Base-by-base conservation (phyloP, 1,140 invertebrate species). In the Drosophila lowei region DNA sequence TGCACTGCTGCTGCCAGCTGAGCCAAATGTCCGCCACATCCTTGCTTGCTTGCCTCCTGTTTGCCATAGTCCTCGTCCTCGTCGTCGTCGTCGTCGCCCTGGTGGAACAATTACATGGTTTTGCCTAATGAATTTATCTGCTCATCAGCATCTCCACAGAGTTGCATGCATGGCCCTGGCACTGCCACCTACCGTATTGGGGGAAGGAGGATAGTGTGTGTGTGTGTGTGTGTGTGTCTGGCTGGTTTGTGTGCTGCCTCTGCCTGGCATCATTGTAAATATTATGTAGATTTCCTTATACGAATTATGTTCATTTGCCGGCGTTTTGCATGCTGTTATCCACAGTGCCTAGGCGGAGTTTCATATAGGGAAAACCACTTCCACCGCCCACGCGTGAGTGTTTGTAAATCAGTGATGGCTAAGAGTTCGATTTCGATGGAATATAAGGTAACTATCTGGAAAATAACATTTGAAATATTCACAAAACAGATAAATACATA, bases 51-150 rank as follows among this genome's bases (percentile, higher is more conserved):
- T 63, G 63, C 46, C n/a, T 47, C 5, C 52, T 46, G 21, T 7
- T n/a, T 30, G 21, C 44, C 61, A 55, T 58, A 43, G 34, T 38
- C 75, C 72, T 60, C 77, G 55, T 77, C 21, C 21, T 23, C 58
- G 73, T 62, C 54, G 41, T 25, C 74, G 18, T 34, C 60, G 50
- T 61, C 57, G 54, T 68, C 55, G 70, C 71, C 84, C 89, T 85
- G 78, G 78, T 77, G 84, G 89, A 90, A 90, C 89, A 90, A 90
- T 90, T 90, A 90, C 80, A 90, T 85, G 89, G 89, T 90, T 85
- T 89, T 89, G 89, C 80, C 77, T 90, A 90, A 90, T 90, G 89
- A 90, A 90, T 90, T 90, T 90, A 90, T 90, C 83, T 90, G 83
- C 85, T 90, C 88, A 90, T 90, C 88, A 90, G 88, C 72, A 75